A percentile compares a stretch with the other conserved stretches of the same genome.
phyloP scores from a whole-genome alignment of 2,888 invertebrate genomes.

The Phalera bucephala region DNA sequence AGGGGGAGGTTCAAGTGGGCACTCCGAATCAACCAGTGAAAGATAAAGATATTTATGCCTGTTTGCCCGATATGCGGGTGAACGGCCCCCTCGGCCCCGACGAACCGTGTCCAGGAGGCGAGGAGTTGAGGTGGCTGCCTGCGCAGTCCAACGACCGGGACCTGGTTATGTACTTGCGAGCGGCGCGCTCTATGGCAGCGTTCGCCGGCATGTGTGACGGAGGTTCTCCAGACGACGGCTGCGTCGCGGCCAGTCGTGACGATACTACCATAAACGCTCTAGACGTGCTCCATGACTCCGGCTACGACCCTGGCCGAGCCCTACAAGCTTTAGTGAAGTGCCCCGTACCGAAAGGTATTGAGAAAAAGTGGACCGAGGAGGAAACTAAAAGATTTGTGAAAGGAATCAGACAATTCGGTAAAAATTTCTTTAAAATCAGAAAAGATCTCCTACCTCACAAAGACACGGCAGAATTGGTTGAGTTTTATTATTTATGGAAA shows the following conservation, averaged over 20 bases:
- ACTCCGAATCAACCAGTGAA: slow-evolving; percentile 79
- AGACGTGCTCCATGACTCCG: slow-evolving; percentile 97
- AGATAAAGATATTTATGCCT: slow-evolving; percentile 80
- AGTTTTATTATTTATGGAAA: slow-evolving; percentile 99
- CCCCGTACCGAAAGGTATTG: slow-evolving; percentile 97
- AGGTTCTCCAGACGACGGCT: slow-evolving; percentile 98
- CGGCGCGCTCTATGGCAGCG: slow-evolving; percentile 98
- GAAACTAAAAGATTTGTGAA: slow-evolving; percentile 99
- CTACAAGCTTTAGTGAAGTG: slow-evolving; percentile 98
- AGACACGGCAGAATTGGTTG: slow-evolving; percentile 98
- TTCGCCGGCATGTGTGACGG: slow-evolving; percentile 99
- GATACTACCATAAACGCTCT: slow-evolving; percentile 98
- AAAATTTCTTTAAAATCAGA: slow-evolving; percentile 98
- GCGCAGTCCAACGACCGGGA: slow-evolving; percentile 96
- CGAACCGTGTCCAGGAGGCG: slow-evolving; percentile 84
- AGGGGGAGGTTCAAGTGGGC: slow-evolving; percentile 79
- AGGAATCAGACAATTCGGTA: slow-evolving; percentile 98
- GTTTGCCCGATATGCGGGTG: slow-evolving; percentile 81
- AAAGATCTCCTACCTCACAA: slow-evolving; percentile 98
- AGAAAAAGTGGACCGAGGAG: slow-evolving; percentile 99
- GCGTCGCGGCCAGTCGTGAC: slow-evolving; percentile 97
- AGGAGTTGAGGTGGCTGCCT: slow-evolving; percentile 97
- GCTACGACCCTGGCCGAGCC: slow-evolving; percentile 98
- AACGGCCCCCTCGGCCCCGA: slow-evolving; percentile 73
- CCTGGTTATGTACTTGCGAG: slow-evolving; percentile 98